Evolutionary conservation across 2,888 invertebrate genomes (phyloP).

Genomic region (Yponomeuta cagnagella): DNA sequence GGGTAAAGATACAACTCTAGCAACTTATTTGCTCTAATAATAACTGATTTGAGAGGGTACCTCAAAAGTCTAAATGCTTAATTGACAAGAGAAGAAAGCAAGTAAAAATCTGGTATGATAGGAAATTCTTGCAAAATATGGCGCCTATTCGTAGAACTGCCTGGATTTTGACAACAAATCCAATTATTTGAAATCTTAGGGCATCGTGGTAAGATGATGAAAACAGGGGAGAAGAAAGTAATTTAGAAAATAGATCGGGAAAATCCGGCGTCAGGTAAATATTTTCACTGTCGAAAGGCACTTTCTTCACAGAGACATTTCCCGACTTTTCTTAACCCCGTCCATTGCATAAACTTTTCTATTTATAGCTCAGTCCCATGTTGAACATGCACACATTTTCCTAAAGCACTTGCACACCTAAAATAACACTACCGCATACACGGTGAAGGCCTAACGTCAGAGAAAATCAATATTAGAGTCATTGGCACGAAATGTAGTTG

Average conservation of each 20-base stretch:
- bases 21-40: too few relatives aligned
- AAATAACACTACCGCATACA: conserved; percentile 63
- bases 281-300: conserved; percentile 23
- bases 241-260: background rate
- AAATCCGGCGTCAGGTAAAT: conserved; percentile 18
- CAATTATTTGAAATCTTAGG: background rate
- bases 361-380: background rate
- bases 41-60: too few relatives aligned
- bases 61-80: too few relatives aligned
- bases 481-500: conserved; percentile 32
- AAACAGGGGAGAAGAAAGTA: background rate
- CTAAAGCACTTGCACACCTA: conserved; percentile 18
- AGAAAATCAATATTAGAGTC: conserved; percentile 60
- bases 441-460: conserved; percentile 51
- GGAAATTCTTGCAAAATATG: background rate
- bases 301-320: background rate
- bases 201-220: too few relatives aligned
- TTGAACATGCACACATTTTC: background rate
- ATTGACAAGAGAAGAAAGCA: too few relatives aligned
- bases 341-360: background rate
- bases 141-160: background rate
- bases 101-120: background rate
- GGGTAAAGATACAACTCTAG: too few relatives aligned
- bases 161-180: background rate
- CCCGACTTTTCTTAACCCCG: background rate